Percentiles rank a stretch among this genome's conserved stretches.
phyloP scores from a whole-genome alignment of 2,888 invertebrate species.

The Glomeris marginata region DNA sequence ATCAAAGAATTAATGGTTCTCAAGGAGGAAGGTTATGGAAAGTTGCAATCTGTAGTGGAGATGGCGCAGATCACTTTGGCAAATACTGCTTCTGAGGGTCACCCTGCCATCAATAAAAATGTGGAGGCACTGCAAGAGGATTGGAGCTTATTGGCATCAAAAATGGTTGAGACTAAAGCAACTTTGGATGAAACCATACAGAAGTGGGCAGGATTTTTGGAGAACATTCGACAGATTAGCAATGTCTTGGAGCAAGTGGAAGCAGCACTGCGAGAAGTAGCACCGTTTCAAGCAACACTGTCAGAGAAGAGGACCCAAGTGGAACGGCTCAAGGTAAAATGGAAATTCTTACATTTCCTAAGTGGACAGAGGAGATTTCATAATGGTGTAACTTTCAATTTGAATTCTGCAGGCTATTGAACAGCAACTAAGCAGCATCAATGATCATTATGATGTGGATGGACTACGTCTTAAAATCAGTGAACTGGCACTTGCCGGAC shows the following conservation, averaged over 20 bases:
- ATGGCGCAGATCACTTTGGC: conserved; percentile 77
- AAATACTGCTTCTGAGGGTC: conserved; percentile 77
- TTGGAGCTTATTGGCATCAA: conserved; percentile 72
- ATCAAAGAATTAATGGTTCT: conserved; percentile 65
- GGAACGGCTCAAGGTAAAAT: conserved; percentile 51
- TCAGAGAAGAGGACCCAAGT: conserved; percentile 72
- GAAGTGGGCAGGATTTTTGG: conserved; percentile 78
- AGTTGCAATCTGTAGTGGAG: conserved; percentile 77
- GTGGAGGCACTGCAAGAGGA: conserved; percentile 70
- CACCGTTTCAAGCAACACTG: conserved; percentile 61
- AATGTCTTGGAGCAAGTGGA: conserved; percentile 68
- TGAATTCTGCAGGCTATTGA: conserved; percentile 42
- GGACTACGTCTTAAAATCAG: conserved; percentile 64
- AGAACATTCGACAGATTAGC: conserved; percentile 69
- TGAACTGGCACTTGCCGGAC: conserved; percentile 72
- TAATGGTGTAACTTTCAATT: conserved; percentile 7
- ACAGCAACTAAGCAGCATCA: conserved; percentile 55
- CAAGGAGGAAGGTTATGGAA: conserved; percentile 82
- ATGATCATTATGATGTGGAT: conserved; percentile 81
- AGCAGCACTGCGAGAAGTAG: conserved; percentile 52
- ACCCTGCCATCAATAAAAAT: conserved; percentile 68
- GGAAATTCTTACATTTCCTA: neutral
- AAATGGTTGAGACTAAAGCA: conserved; percentile 80
- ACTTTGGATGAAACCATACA: conserved; percentile 75
- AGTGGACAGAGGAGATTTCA: too few species aligned